Percentiles rank a stretch among this genome's conserved stretches.
Evolutionary conservation across 2,888 invertebrate species (phyloP).

Genomic region (Drosophila rubida): DNA sequence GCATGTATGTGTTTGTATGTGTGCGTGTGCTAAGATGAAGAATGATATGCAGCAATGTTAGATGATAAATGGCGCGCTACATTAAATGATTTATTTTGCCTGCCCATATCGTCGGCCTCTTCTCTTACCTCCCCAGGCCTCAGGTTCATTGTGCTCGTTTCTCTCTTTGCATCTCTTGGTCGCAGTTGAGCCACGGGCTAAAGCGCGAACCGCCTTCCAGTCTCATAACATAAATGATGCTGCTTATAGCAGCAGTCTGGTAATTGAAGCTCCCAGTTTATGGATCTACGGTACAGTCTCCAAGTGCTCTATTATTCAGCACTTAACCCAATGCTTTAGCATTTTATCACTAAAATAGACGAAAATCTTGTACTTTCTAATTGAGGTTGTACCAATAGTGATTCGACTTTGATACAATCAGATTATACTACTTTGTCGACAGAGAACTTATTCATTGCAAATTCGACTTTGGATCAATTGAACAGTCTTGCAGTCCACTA

Average conservation of each 20-base stretch:
- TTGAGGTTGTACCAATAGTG: too few relatives aligned
- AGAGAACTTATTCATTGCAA: too few relatives aligned
- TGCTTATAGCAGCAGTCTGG: conserved; percentile 27
- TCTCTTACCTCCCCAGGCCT: conserved; percentile 23
- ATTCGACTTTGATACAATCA: too few relatives aligned
- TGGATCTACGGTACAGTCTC: conserved; percentile 56
- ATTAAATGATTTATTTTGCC: conserved; percentile 76
- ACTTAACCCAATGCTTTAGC: conserved; percentile 4
- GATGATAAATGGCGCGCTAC: conserved; percentile 80
- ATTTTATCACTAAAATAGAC: conserved; percentile 7
- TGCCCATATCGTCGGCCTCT: conserved; percentile 21
- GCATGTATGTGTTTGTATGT: conserved; percentile 10
- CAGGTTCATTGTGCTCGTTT: conserved; percentile 67
- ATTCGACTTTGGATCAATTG: too few relatives aligned
- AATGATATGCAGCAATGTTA: conserved; percentile 75
- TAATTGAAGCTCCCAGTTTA: conserved; percentile 64
- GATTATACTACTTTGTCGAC: too few relatives aligned
- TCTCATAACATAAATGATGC: conserved; percentile 33
- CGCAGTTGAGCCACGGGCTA: conserved; percentile 48
- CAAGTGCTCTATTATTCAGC: conserved; percentile 34
- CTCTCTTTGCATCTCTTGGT: conserved; percentile 49
- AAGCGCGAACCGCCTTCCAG: conserved; percentile 53
- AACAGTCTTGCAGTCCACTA: too few relatives aligned
- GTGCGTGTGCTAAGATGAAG: conserved; percentile 61
- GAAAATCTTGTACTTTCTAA: neutral